Evolutionary conservation across 2,797 vertebrate genomes (phyloP), one percentile per base, ranked within the genome.

Genomic region (Lophura swinhoii): DNA sequence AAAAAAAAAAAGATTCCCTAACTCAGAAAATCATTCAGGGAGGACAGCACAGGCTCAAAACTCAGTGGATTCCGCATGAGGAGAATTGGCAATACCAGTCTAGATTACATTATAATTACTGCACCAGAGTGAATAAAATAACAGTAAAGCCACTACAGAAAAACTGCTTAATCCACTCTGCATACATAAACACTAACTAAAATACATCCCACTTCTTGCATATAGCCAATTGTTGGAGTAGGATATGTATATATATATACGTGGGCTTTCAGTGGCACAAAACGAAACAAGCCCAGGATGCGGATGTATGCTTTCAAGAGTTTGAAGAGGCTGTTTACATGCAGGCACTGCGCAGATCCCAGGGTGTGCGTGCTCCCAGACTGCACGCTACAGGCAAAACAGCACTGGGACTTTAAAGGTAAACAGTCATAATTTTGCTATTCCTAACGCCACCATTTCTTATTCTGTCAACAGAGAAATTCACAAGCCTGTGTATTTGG

Each of bases 321-420:
- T n/a, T 15, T 49, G 18, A 85, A 85, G 59, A 85, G 68, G 41
- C 18, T 82, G 72, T 89, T 93, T 93, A 77, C 48, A 76, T 37
- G 29, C 73, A 75, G 53, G 51, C 71, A 63, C 12, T 43, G 48
- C 67, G 71, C 0, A 0, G 33, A 74, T 55, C 60, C 41, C 53
- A 69, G 71, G 3, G 1, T 3, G 35, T 6, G 3, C 62, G 43
- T 10, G 9, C 41, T 26, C 67, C 31, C 53, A 67, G 33, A 35
- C 79, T 22, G 78, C 69, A 69, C 7, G 31, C 62, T 84, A 59
- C 82, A 73, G 48, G 69, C 77, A 88, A 71, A 91, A 48, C 71
- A 72, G 26, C 51, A 14, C 70, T 18, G 41, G 6, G 46, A 84
- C 58, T 75, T 58, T 60, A 73, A 86, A 91, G 48, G 76, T 71